Base-by-base conservation (phyloP, 1,140 invertebrate species). In the Heliconius nattereri region DNA sequence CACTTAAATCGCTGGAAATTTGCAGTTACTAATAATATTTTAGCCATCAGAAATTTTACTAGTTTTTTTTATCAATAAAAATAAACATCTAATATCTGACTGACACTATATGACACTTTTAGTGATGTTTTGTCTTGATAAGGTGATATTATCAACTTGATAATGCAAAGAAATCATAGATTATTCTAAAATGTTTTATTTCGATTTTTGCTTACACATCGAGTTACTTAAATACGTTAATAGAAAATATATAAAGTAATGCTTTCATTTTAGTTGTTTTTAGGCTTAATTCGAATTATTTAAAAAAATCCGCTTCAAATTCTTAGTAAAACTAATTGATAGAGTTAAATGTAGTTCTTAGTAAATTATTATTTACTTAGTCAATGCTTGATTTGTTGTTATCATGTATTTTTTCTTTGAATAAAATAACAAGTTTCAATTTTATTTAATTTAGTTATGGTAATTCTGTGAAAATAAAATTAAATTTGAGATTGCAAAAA, bases 31-130 rank as follows among this genome's bases (percentile, higher is more conserved):
- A 71, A 78, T 77, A 87, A 76, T 35, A 75, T 57, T 72, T 82
- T 84, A 87, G 86, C 86, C 89, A 88, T 90, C 85, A 82, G 85
- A 81, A 84, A 85, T 81, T 81, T 85, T 73, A 81, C 79, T 77
- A 78, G 80, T 81, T 73, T 85, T 86, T n/a, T 85, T 85, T 90
- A 85, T 84, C 45, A 84, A 81, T 81, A 83, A 90, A 90, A 91
- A 90, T 89, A 91, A 90, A 91, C 88, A 91, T 85, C 79, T 84
- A 84, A 85, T 84, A 81, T 86, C 84, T 84, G 80, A 83, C 70
- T 74, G 75, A 78, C 71, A 80, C 16, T 66, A 5, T 45, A 60
- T 75, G 79, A 80, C 79, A 76, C 60, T 66, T 66, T 66, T 16
- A 29, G 13, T 13, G 23, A 60, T 60, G 57, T 29, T n/a, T n/a